Conservation (phyloP, 2,797 vertebrate genomes). For the Danio albolineatus region DNA sequence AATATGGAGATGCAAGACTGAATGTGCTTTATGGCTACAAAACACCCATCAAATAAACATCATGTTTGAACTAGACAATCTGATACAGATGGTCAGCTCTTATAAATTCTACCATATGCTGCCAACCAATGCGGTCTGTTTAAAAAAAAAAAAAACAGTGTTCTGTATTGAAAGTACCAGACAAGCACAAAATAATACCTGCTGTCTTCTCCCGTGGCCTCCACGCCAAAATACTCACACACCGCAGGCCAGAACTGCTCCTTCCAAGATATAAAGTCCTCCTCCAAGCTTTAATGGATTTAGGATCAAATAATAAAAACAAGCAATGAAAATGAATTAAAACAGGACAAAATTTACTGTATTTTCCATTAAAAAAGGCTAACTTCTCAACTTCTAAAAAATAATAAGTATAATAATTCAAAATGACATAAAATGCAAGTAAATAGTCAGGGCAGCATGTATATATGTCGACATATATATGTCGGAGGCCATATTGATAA, state of each 20-base stretch:
- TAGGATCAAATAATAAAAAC: background rate
- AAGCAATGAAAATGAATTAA: background rate
- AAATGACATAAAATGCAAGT: too few relatives aligned
- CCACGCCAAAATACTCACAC: slow-evolving; percentile 86
- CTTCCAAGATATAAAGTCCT: slow-evolving; percentile 89
- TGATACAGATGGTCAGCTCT: slow-evolving; percentile 16
- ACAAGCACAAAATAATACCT: slow-evolving; percentile 70
- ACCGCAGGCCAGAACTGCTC: slow-evolving; percentile 89
- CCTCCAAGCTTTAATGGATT: slow-evolving; percentile 78
- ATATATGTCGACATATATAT: too few relatives aligned
- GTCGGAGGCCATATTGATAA: too few relatives aligned
- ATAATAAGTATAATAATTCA: too few relatives aligned
- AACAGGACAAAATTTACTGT: background rate
- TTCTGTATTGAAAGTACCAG: background rate
- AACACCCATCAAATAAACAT: slow-evolving; percentile 33
- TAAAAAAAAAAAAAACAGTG: background rate
- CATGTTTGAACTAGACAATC: slow-evolving; percentile 7
- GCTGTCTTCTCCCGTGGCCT: slow-evolving; percentile 85
- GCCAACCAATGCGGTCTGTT: background rate
- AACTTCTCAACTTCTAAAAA: too few relatives aligned
- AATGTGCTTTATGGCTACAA: background rate
- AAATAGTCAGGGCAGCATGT: too few relatives aligned
- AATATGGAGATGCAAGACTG: slow-evolving; percentile 42
- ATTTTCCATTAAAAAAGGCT: background rate
- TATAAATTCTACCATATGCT: background rate